Percentiles rank a stretch among this genome's conserved stretches.
These are phyloP conservation scores for Mixornis gularis DNA, from an alignment of 2,113 vertebrate species.

Conservation along the genomic window DNA sequence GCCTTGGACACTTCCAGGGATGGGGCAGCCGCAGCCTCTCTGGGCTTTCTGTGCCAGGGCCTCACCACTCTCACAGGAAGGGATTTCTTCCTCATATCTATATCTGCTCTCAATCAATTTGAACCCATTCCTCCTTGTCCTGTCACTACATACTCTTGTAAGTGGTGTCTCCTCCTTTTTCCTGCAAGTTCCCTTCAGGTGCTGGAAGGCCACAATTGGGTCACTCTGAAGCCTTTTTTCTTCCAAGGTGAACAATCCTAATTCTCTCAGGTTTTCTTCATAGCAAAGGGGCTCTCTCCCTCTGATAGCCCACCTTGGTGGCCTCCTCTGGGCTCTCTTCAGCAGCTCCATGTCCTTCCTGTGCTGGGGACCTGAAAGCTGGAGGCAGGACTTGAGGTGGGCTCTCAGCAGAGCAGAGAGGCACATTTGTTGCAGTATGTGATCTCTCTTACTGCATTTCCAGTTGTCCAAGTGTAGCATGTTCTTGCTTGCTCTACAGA, in stretches of 20 bases:
- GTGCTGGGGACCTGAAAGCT: background rate
- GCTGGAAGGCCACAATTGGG: accelerated
- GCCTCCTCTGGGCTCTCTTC: background rate
- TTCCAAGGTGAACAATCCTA: background rate
- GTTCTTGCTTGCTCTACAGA: background rate
- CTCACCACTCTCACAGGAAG: background rate
- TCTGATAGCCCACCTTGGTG: background rate
- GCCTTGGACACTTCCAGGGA: background rate
- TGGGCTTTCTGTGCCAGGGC: background rate
- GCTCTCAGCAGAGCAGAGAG: background rate
- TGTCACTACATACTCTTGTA: background rate
- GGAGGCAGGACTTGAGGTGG: background rate
- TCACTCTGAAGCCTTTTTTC: background rate
- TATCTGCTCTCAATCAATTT: accelerated
- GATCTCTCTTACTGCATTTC: background rate
- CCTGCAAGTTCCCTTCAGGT: background rate
- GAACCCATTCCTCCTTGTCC: background rate
- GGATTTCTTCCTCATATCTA: background rate
- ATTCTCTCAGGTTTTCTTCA: background rate
- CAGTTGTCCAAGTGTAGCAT: background rate
- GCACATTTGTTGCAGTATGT: accelerated
- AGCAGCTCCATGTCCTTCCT: background rate
- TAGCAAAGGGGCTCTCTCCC: background rate
- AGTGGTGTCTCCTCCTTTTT: background rate
- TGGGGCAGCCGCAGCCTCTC: background rate